Evolutionary conservation across 1,140 invertebrate species (phyloP).

Genomic region (Ostrea denselamellosa): DNA sequence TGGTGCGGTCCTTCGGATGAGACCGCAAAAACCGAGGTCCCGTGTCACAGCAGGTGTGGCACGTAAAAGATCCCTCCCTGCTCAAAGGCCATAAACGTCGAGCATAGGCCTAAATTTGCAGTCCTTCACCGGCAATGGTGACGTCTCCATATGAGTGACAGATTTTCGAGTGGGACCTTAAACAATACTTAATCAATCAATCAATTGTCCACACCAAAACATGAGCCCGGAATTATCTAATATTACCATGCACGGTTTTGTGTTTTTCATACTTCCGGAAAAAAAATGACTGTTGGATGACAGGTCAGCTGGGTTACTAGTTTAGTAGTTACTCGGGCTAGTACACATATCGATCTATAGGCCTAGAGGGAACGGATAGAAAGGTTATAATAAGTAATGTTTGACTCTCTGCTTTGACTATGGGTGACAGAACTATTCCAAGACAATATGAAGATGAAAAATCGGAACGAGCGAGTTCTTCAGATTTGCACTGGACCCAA

Average conservation of each 20-base stretch:
- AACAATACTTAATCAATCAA: too few relatives aligned
- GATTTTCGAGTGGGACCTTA: too few relatives aligned
- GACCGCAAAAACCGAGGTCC: too few relatives aligned
- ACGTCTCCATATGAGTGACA: too few relatives aligned
- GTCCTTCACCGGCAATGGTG: too few relatives aligned
- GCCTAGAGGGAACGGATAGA: not conserved
- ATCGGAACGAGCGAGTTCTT: not conserved
- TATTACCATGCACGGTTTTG: not conserved
- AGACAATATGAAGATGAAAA: not conserved
- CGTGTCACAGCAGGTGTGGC: too few relatives aligned
- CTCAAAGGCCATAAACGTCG: too few relatives aligned
- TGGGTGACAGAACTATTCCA: not conserved
- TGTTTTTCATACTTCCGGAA: not conserved
- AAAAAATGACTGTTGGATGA: slow-evolving; percentile 30
- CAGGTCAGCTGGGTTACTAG: not conserved
- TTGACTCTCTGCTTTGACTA: not conserved
- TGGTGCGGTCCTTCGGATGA: too few relatives aligned
- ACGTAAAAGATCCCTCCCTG: too few relatives aligned
- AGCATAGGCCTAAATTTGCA: too few relatives aligned
- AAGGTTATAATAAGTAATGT: not conserved
- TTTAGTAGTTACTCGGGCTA: too few relatives aligned
- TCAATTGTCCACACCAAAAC: too few relatives aligned
- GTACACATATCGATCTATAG: not conserved
- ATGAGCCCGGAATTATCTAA: not conserved
- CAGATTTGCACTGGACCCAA: not conserved